Evolutionary conservation across 2,797 vertebrate species (phyloP), one percentile per base, ranked within the genome.

Genomic region (Diglossa cyanea): DNA sequence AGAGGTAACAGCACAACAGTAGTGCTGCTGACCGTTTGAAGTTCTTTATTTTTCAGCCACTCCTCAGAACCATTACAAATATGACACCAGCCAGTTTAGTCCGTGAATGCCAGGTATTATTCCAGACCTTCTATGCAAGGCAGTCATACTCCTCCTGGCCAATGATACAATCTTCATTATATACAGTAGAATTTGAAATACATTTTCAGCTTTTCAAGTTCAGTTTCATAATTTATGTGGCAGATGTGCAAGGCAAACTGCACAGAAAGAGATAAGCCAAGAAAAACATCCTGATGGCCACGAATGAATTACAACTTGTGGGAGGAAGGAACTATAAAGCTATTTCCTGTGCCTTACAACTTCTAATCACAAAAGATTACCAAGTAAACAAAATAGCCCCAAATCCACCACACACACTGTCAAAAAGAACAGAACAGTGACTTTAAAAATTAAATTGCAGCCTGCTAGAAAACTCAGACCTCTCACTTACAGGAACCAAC

Each of bases 221-320:
- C 77, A 90, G 73, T 88, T 97, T 93, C 95, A 90, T 95, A 97
- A 97, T 97, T 97, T 97, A 98, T 91, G 76, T 94, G 97, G 96
- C 97, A 98, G 97, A 98, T 97, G 96, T 97, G 77, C 95, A 98
- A 97, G 88, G 94, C 96, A 97, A 97, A 97, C 95, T 96, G 93
- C 92, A 97, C 33, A 95, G 86, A 97, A 97, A 97, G 63, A 97
- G 95, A 97, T 96, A 98, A 97, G 96, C 97, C 97, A 98, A 98
- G 97, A 97, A 98, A 98, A 98, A 97, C 97, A 98, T 97, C 97
- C 97, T 97, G 94, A 96, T 98, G 96, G 97, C 92, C 93, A 96
- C 94, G 95, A 94, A 88, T 97, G 92, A 97, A 97, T 97, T 97
- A 97, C 80, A 55, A 92, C 92, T 93, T 95, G 83, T 94, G 94